Evolutionary conservation across 2,797 vertebrate genomes (phyloP).

Genomic region (Hapalemur alaotrensis): DNA sequence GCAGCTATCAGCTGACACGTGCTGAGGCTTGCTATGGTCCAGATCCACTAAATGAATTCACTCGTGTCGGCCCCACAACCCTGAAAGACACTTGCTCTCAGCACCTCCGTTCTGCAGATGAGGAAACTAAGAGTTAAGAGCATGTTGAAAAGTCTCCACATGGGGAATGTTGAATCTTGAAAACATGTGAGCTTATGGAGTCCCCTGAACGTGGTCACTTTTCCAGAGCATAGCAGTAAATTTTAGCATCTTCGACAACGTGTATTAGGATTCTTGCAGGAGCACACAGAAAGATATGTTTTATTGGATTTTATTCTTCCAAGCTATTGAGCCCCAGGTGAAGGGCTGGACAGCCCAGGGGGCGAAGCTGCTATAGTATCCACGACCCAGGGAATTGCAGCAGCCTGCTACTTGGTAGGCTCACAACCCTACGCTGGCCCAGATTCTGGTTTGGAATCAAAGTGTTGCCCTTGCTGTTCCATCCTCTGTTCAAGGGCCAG

Average conservation of each 20-base stretch:
- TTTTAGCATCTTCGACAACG: background rate
- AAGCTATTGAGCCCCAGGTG: background rate
- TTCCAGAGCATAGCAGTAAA: background rate
- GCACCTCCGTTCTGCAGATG: background rate
- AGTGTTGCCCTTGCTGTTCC: background rate
- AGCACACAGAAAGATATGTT: background rate
- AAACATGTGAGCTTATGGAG: background rate
- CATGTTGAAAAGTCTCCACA: background rate
- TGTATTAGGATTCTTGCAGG: background rate
- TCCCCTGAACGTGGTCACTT: background rate
- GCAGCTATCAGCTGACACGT: background rate
- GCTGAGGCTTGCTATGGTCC: background rate
- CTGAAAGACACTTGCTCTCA: background rate
- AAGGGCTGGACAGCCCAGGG: background rate
- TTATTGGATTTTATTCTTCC: background rate
- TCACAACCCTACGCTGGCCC: background rate
- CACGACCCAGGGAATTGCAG: background rate
- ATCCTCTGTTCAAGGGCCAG: background rate
- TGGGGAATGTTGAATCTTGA: background rate
- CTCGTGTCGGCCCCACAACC: background rate
- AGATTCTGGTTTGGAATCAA: background rate
- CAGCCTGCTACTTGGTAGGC: background rate
- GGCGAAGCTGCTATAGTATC: fast-evolving
- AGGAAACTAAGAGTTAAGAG: background rate
- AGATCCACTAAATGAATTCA: background rate